phyloP scores from a whole-genome alignment of 1,140 invertebrate genomes.

The Drosophila pseudoananassae region DNA sequence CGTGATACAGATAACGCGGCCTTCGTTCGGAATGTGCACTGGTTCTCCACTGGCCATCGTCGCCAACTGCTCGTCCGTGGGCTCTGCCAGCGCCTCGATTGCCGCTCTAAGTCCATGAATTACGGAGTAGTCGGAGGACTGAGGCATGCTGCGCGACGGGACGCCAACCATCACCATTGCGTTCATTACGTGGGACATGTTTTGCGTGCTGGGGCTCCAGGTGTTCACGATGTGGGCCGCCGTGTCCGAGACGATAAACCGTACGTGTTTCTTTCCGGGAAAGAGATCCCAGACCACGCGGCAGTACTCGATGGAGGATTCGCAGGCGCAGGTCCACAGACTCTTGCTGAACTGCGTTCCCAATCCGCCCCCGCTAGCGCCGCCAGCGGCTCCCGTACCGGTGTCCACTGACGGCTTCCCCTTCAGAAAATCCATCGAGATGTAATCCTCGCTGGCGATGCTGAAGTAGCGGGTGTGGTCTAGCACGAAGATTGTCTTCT shows the following conservation, averaged over 20 bases:
- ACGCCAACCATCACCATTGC: constrained; percentile 90
- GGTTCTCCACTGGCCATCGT: constrained; percentile 47
- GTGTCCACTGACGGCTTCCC: constrained; percentile 84
- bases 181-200: constrained; percentile 92
- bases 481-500: constrained; percentile 97
- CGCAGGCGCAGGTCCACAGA: constrained; percentile 97
- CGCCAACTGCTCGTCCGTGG: constrained; percentile 89
- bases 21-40: constrained; percentile 85
- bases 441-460: constrained; percentile 92
- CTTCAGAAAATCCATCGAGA: constrained; percentile 95
- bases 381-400: constrained; percentile 1
- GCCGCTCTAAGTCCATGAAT: constrained; percentile 94
- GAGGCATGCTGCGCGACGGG: constrained; percentile 85
- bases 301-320: constrained; percentile 97
- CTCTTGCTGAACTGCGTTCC: constrained; percentile 87
- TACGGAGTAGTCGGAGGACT: constrained; percentile 88
- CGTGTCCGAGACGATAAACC: constrained; percentile 93
- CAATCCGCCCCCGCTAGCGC: background rate
- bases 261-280: constrained; percentile 93
- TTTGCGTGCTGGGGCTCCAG: constrained; percentile 92
- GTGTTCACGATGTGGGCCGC: constrained; percentile 91
- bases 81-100: constrained; percentile 93
- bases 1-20: constrained; percentile 95
- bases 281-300: constrained; percentile 98
- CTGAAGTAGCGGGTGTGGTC: constrained; percentile 96